Evolutionary conservation across 2,797 vertebrate genomes (phyloP), one percentile per base, ranked within the genome.

Genomic region (Channa striata): DNA sequence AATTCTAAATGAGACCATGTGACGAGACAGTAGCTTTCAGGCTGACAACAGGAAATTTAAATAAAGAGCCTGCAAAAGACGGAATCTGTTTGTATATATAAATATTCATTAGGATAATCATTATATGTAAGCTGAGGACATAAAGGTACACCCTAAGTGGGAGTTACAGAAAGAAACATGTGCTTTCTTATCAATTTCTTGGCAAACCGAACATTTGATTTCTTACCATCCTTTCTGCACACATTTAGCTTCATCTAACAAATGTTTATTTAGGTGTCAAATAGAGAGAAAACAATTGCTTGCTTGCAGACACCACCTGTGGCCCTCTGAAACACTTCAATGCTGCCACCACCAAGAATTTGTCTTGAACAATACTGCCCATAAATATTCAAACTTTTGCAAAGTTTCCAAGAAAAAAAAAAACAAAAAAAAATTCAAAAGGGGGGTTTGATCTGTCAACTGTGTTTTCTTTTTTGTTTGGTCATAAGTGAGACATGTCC

Each of bases 31-130:
- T 90, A 33, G 92, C 40, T 81, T 89, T 9, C 88, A 9, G 92
- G 91, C 87, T 92, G 95, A 96, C 94, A 96, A 85, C 87, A 85
- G 93, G 89, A 96, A 94, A 96, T 95, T 94, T 95, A 94, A 96
- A 96, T 93, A 87, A 95, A 96, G 94, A 94, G 94, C 89, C 84
- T 94, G 93, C 94, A 96, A 95, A 95, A 93, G 93, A 94, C 80
- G 47, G 13, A 43, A 51, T 92, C 93, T 90, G 91, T 92, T 92
- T 92, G 80, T 92, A 93, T 92, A 94, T 94, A 94, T 92, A 96
- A 93, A 93, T 93, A 93, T 95, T 94, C 92, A 93, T 90, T 91
- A 94, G 94, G 93, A 95, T 87, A 90, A 95, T 95, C 93, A 96
- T 21, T 33, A 94, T 93, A 93, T 91, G 93, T 94, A 94, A 93